These are phyloP conservation scores for Falcunculus frontatus DNA, from an alignment of 2,113 vertebrate species.

Conservation along the genomic window DNA sequence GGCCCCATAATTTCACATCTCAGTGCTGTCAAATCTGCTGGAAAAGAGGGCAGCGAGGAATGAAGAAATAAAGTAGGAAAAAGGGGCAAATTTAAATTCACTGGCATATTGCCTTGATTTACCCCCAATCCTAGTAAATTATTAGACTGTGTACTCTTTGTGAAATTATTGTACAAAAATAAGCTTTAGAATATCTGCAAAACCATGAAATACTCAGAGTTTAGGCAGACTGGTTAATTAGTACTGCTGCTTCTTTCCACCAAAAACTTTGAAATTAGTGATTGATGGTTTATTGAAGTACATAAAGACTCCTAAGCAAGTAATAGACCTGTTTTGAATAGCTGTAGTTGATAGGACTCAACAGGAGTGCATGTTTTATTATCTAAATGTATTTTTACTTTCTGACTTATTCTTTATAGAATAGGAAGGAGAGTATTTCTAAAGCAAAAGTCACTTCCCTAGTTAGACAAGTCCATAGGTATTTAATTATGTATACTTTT, in stretches of 20 bases:
- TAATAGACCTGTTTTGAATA: neutral
- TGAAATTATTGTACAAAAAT: neutral
- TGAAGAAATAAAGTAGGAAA: neutral
- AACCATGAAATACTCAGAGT: neutral
- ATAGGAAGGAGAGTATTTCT: neutral
- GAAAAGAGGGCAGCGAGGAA: neutral
- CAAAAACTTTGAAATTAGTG: neutral
- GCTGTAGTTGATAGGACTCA: neutral
- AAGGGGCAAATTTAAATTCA: neutral
- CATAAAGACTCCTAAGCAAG: neutral
- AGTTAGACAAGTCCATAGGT: neutral
- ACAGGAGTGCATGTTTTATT: neutral
- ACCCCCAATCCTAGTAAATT: neutral
- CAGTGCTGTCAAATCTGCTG: neutral
- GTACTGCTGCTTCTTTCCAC: neutral
- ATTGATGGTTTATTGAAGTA: neutral
- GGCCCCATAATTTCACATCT: neutral
- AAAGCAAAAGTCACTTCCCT: neutral
- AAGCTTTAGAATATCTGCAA: neutral
- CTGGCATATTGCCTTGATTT: neutral
- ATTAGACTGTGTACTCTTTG: neutral
- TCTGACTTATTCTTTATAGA: neutral
- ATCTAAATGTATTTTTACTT: neutral
- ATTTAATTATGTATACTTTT: neutral
- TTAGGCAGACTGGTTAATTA: neutral